Percentiles rank a stretch among this genome's conserved stretches.
phyloP scores from a whole-genome alignment of 2,888 invertebrate species.

The Melieria crassipennis region DNA sequence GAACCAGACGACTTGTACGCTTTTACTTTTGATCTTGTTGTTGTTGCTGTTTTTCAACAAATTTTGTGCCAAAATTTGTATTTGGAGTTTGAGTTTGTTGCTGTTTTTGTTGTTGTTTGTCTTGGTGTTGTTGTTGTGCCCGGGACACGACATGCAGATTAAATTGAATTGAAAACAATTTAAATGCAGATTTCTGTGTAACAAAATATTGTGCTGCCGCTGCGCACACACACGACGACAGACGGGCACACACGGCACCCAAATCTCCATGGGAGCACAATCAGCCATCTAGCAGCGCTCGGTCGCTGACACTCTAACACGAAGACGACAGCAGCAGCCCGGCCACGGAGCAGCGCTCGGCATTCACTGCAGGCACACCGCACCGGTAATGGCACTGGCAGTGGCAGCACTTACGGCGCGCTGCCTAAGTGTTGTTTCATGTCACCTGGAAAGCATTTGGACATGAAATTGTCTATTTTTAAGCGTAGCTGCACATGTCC shows the following conservation, averaged over 20 bases:
- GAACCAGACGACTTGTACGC: background rate
- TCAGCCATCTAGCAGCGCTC: constrained; percentile 23
- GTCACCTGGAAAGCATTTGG: constrained; percentile 67
- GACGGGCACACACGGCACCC: no score
- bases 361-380: background rate
- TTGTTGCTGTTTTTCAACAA: no score
- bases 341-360: no score
- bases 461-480: constrained; percentile 63
- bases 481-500: constrained; percentile 41
- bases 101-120: no score
- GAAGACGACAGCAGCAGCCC: background rate
- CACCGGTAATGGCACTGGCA: constrained; percentile 23
- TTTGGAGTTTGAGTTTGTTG: no score
- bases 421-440: constrained; percentile 67
- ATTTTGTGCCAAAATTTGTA: no score
- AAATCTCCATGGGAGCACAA: background rate
- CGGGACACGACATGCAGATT: constrained; percentile 54
- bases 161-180: constrained; percentile 54
- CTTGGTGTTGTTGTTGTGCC: background rate
- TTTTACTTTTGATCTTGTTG: no score
- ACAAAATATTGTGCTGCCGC: constrained; percentile 48
- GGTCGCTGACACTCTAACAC: constrained; percentile 7
- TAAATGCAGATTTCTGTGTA: constrained; percentile 55
- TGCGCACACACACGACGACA: no score
- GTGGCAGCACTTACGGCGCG: constrained; percentile 46